phyloP scores from a whole-genome alignment of 2,113 vertebrate species.

The Onychostruthus taczanowskii region DNA sequence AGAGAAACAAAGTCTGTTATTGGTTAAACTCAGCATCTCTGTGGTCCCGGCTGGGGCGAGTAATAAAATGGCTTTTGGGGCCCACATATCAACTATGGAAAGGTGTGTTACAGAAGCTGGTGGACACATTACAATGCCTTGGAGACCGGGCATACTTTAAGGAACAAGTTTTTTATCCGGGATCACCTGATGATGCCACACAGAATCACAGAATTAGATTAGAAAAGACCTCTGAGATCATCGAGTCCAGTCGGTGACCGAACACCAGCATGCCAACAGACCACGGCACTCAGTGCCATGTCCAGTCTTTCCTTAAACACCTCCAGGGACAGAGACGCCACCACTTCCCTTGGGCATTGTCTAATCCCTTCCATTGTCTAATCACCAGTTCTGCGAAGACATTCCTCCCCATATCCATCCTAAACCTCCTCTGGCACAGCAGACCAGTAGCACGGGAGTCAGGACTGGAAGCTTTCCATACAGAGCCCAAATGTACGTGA shows the following conservation, averaged over 20 bases:
- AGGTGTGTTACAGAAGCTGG: background rate
- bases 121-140: rapidly evolving
- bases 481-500: rapidly evolving
- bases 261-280: background rate
- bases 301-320: background rate
- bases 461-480: rapidly evolving
- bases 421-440: background rate
- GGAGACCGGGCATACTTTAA: no score
- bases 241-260: rapidly evolving
- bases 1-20: no score
- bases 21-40: background rate
- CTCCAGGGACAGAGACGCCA: no score
- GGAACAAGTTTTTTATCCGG: background rate
- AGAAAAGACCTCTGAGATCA: background rate
- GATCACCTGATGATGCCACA: background rate
- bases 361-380: no score
- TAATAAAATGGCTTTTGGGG: background rate
- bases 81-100: rapidly evolving
- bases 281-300: background rate
- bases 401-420: background rate
- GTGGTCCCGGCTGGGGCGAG: background rate
- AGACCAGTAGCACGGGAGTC: background rate
- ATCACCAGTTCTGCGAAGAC: background rate
- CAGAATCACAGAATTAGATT: background rate
- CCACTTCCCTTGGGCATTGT: background rate